These are phyloP conservation scores for Panthera tigris DNA, from an alignment of 2,113 vertebrate genomes.

Conservation along the genomic window DNA sequence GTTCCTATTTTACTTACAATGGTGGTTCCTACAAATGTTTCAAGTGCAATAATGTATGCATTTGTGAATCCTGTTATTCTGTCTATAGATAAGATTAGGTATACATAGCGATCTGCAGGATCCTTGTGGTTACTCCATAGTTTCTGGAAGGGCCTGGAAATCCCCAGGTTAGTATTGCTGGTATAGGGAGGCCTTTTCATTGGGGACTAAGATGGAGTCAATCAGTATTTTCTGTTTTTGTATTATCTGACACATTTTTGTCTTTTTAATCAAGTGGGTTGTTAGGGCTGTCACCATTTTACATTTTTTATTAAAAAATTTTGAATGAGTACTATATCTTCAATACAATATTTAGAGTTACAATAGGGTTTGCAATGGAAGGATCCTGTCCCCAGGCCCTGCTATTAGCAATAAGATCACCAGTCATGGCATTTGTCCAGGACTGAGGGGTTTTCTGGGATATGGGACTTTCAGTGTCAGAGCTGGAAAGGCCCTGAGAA, in stretches of 20 bases:
- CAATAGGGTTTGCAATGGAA: not conserved
- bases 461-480: not conserved
- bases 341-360: not conserved
- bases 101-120: not conserved
- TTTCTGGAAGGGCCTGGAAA: not conserved
- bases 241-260: not conserved
- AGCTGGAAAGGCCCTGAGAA: not conserved
- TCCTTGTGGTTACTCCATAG: not conserved
- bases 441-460: not conserved
- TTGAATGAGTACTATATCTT: not conserved
- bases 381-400: not conserved
- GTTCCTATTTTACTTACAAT: slow-evolving; percentile 10
- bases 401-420: not conserved
- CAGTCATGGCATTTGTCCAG: not conserved
- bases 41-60: not conserved
- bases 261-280: not conserved
- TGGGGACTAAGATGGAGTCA: not conserved
- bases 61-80: not conserved
- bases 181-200: not conserved
- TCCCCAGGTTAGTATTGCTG: not conserved
- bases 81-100: not conserved
- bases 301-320: slow-evolving; percentile 12
- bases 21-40: not conserved
- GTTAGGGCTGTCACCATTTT: not conserved
- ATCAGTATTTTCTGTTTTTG: not conserved